Conservation (phyloP, 2,888 invertebrate species). For the Empis stercorea region DNA sequence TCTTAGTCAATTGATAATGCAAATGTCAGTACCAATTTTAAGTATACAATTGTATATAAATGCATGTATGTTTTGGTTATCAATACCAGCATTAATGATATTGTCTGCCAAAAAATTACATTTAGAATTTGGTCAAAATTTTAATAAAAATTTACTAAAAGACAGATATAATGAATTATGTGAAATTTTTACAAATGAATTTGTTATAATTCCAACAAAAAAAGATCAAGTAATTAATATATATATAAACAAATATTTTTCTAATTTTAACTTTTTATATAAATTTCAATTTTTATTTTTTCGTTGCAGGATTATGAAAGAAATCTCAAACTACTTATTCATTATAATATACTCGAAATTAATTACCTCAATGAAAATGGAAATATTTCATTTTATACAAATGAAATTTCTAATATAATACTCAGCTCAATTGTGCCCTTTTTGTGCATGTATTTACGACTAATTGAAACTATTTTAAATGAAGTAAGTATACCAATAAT, state of each 20-base stretch:
- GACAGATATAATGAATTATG: constrained; percentile 25
- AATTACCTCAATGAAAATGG: constrained; percentile 15
- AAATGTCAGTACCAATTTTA: constrained; percentile 52
- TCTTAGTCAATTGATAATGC: constrained; percentile 52
- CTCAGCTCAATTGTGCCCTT: constrained; percentile 50
- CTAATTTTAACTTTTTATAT: constrained; percentile 13
- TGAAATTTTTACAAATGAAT: constrained; percentile 48
- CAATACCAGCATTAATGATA: constrained; percentile 48
- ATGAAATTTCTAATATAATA: constrained; percentile 39
- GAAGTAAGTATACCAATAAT: no score
- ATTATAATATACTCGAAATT: constrained; percentile 27
- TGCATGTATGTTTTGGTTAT: constrained; percentile 55
- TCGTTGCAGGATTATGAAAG: constrained; percentile 20
- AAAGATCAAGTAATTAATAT: constrained; percentile 37
- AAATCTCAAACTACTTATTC: constrained; percentile 21
- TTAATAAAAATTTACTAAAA: constrained; percentile 4
- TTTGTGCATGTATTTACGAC: constrained; percentile 46
- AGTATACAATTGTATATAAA: constrained; percentile 65
- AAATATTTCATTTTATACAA: constrained; percentile 34
- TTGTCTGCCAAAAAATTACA: constrained; percentile 30
- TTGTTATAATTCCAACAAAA: constrained; percentile 45
- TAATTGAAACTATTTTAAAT: constrained; percentile 37
- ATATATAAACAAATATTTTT: constrained; percentile 5
- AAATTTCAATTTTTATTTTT: constrained; percentile 34
- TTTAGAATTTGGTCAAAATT: constrained; percentile 13